phyloP scores from a whole-genome alignment of 2,113 vertebrate species.

The Microtus ochrogaster region DNA sequence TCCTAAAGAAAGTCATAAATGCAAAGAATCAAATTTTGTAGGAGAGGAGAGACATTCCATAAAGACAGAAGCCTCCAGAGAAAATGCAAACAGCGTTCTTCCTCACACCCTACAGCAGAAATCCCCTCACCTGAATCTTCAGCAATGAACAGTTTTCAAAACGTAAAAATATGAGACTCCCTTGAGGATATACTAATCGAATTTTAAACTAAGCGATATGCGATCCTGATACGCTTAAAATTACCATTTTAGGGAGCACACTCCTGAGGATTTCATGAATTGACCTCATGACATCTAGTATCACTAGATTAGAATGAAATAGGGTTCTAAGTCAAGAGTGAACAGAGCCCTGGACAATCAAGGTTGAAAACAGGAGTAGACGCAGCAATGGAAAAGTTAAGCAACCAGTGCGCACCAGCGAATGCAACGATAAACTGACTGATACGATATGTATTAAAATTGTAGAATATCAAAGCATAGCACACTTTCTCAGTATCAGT shows the following conservation, averaged over 20 bases:
- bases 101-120: neutral
- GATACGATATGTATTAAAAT: neutral
- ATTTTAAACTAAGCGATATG: neutral
- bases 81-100: constrained; percentile 15
- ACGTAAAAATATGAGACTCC: neutral
- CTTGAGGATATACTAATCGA: neutral
- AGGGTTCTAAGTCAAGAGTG: neutral
- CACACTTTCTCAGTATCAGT: neutral
- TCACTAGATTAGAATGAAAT: neutral
- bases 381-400: neutral
- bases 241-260: neutral
- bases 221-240: neutral
- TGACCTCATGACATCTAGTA: neutral
- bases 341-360: neutral
- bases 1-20: neutral
- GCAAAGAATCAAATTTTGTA: constrained; percentile 14
- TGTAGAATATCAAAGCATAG: neutral
- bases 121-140: neutral
- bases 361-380: neutral
- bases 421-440: neutral
- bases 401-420: too few relatives aligned
- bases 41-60: neutral
- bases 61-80: neutral
- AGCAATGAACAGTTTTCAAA: neutral
- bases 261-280: neutral